Percentiles rank a stretch among this genome's conserved stretches.
Conservation (phyloP, 2,113 vertebrate genomes). For the Gallinago paraguaiae region DNA sequence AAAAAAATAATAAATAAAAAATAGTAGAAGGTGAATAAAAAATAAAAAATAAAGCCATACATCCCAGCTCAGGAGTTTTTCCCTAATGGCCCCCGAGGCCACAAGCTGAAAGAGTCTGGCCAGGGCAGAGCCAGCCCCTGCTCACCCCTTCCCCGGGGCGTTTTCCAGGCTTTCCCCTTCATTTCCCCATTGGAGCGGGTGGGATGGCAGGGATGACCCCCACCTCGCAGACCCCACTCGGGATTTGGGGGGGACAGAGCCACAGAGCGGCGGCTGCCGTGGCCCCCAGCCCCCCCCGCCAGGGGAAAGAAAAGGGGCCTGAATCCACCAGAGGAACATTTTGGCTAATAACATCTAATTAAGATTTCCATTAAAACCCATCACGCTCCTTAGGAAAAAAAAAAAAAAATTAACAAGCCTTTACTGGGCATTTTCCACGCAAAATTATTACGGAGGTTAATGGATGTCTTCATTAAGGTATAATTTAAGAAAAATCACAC, state of each 20-base stretch:
- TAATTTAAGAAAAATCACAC: slow-evolving; percentile 50
- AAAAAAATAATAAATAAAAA: too few relatives aligned
- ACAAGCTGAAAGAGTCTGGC: accelerated
- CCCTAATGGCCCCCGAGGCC: background rate
- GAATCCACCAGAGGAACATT: slow-evolving; percentile 1
- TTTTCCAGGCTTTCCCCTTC: background rate
- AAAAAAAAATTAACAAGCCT: slow-evolving; percentile 27
- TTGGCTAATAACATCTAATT: slow-evolving; percentile 69
- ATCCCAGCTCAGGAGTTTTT: background rate
- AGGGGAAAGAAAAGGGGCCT: background rate
- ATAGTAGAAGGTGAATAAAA: too few relatives aligned
- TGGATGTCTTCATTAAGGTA: slow-evolving; percentile 63
- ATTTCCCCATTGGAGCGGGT: accelerated
- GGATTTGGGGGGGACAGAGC: background rate
- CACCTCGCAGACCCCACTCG: too few relatives aligned
- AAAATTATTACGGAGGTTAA: slow-evolving; percentile 61
- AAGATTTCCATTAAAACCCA: slow-evolving; percentile 66
- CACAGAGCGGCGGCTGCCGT: accelerated
- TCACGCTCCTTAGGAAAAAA: slow-evolving; percentile 32
- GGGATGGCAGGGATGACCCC: background rate
- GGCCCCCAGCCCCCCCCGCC: accelerated
- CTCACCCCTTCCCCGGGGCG: accelerated
- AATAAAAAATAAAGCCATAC: background rate
- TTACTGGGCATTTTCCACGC: slow-evolving; percentile 56
- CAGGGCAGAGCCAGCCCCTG: background rate